Evolutionary conservation across 2,888 invertebrate species (phyloP).

Genomic region (Alviniconcha strummeri): DNA sequence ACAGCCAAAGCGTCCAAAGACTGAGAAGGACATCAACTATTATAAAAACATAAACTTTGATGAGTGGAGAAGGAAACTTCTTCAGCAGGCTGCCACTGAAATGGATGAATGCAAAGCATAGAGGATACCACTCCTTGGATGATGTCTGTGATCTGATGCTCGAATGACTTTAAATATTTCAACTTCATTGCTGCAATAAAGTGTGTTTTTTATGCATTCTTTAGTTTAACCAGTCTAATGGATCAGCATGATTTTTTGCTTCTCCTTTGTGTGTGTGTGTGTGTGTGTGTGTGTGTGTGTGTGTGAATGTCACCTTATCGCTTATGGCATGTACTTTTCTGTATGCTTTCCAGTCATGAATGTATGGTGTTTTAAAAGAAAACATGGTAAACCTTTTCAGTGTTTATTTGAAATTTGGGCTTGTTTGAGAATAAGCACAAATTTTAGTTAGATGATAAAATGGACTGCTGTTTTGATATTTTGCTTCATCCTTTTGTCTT

Average conservation of each 20-base stretch:
- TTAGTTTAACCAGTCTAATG: no score
- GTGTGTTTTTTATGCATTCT: not conserved
- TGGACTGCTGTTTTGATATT: no score
- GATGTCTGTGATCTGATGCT: not conserved
- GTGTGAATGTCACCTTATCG: not conserved
- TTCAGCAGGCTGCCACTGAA: conserved; percentile 2
- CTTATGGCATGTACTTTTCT: no score
- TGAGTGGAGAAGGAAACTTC: conserved; percentile 25
- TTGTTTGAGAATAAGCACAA: no score
- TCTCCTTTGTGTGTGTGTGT: not conserved
- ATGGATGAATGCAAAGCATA: conserved; percentile 15
- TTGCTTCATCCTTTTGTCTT: no score
- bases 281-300: not conserved
- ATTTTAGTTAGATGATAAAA: no score
- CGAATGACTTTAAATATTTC: not conserved
- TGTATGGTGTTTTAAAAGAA: no score
- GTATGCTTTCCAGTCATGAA: no score
- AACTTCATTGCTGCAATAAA: not conserved
- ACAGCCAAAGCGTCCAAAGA: conserved; percentile 23
- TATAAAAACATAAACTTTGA: conserved; percentile 25
- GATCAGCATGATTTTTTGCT: no score
- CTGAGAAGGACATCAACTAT: conserved; percentile 28
- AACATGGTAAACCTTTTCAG: no score
- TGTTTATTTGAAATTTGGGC: no score
- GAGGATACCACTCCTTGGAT: not conserved